Evolutionary conservation across 2,113 vertebrate genomes (phyloP).

Genomic region (Nannobrachium achirus): DNA sequence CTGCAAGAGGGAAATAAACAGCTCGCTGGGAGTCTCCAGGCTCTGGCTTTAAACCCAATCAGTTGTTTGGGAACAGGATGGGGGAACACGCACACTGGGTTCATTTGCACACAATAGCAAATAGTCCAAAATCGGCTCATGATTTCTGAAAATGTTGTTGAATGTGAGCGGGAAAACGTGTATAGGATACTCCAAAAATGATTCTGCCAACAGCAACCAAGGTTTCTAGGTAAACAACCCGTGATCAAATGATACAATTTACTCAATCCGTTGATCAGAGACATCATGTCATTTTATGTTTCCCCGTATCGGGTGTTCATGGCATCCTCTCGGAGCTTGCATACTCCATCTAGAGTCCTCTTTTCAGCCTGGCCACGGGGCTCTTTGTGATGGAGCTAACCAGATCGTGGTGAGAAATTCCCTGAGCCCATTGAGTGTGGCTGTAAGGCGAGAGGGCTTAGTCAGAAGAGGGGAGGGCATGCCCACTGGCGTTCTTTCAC

Average conservation of each 20-base stretch:
- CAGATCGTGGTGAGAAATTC: constrained; percentile 73
- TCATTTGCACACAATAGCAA: constrained; percentile 8
- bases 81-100: constrained; percentile 6
- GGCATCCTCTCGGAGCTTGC: constrained; percentile 35
- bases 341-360: constrained; percentile 26
- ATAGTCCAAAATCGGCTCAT: neutral
- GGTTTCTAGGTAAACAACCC: constrained; percentile 42
- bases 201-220: constrained; percentile 21
- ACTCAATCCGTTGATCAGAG: constrained; percentile 46
- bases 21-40: constrained; percentile 38
- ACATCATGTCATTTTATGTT: constrained; percentile 60
- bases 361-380: constrained; percentile 50
- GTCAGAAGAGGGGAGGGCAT: constrained; percentile 9
- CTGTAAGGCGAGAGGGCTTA: constrained; percentile 70
- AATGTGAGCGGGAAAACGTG: constrained; percentile 5
- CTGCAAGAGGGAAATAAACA: constrained; percentile 62
- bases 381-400: constrained; percentile 71
- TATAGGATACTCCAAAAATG: constrained; percentile 2
- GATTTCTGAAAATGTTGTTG: neutral
- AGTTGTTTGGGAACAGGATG: constrained; percentile 24
- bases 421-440: constrained; percentile 61
- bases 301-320: constrained; percentile 50
- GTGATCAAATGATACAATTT: constrained; percentile 46
- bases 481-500: constrained; percentile 51
- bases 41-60: constrained; percentile 44